Evolutionary conservation across 2,888 invertebrate genomes (phyloP), one percentile per base, ranked within the genome.

Genomic region (Thera britannica): DNA sequence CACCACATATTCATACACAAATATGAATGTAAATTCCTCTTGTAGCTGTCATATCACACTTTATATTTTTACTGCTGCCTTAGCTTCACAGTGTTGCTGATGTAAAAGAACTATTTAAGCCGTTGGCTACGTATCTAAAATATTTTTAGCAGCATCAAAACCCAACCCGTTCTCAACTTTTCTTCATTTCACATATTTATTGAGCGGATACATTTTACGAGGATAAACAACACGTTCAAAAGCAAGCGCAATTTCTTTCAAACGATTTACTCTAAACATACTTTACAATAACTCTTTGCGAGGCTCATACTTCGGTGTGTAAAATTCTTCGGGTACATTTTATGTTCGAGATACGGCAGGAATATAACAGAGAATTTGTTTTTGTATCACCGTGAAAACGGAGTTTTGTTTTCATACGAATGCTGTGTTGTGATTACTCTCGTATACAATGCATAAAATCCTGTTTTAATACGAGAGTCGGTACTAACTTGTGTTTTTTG

Each of bases 401-500:
- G 11, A 23, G 46, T 38, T 49, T 6, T 59, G 41, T 56, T 41
- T 41, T 51, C 11, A 8, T 55, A 2, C 35, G 11, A 34, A 36
- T 36, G 11, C 3, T 35, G 35, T 34, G 8, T 54, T 35, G 35
- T 35, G 9, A 35, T 52, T 54, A 48, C n/a, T n/a, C n/a, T 9
- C 2, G 7, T 1, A 41, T 41, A 41, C 41, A 9, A 34, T 52
- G 34, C 1, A 34, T 9, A 52, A 3, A 34, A 34, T 0, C 23
- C 23, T 2, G 51, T 51, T 51, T 51, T 51, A 23, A 51, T 3
- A 49, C 23, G 2, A 34, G n/a, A 5, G 52, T 9, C 44, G 44
- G 9, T 44, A 44, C 7, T 44, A 7, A 46, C 44, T 8, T 44
- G 2, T 6, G 2, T 46, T 71, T 65, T 65, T 84, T 83, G 77